phyloP scores from a whole-genome alignment of 92 coral and sea anemone species.

The Metridium senile region DNA sequence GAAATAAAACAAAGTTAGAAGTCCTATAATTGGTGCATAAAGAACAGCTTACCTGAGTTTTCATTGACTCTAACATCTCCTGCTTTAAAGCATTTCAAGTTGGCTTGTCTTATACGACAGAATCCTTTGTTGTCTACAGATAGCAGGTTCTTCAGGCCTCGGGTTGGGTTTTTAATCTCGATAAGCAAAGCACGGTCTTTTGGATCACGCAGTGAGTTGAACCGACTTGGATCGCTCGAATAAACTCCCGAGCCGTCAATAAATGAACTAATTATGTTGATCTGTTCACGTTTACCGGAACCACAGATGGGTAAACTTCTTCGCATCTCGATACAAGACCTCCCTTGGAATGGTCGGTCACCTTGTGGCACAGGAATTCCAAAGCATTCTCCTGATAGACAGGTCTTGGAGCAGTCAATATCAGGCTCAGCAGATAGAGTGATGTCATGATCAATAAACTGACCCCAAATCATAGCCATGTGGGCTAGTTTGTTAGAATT shows the following conservation, averaged over 20 bases:
- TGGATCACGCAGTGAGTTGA: not conserved
- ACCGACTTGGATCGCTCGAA: not conserved
- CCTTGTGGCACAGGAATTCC: constrained; percentile 43
- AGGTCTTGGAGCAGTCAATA: not conserved
- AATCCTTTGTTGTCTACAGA: not conserved
- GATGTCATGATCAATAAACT: constrained; percentile 40
- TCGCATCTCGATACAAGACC: constrained; percentile 35
- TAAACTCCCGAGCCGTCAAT: constrained; percentile 58
- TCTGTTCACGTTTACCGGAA: constrained; percentile 37
- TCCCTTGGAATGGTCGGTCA: constrained; percentile 18
- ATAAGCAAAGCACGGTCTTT: not conserved
- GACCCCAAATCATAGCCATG: constrained; percentile 63
- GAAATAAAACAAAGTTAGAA: too few relatives aligned
- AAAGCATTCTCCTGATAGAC: constrained; percentile 33
- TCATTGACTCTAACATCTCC: constrained; percentile 64
- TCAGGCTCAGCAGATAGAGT: constrained; percentile 16
- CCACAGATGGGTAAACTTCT: constrained; percentile 18
- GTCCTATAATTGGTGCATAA: too few relatives aligned
- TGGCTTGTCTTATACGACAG: not conserved
- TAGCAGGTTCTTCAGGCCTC: constrained; percentile 8
- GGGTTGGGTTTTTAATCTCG: not conserved
- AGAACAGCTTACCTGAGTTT: constrained; percentile 41
- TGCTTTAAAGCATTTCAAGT: constrained; percentile 39
- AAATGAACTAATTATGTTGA: constrained; percentile 52
- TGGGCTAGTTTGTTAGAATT: constrained; percentile 15